Percentiles rank a stretch among this genome's conserved stretches.
These are phyloP conservation scores for Andrena camellia DNA, from an alignment of 2,888 invertebrate species.

Conservation along the genomic window DNA sequence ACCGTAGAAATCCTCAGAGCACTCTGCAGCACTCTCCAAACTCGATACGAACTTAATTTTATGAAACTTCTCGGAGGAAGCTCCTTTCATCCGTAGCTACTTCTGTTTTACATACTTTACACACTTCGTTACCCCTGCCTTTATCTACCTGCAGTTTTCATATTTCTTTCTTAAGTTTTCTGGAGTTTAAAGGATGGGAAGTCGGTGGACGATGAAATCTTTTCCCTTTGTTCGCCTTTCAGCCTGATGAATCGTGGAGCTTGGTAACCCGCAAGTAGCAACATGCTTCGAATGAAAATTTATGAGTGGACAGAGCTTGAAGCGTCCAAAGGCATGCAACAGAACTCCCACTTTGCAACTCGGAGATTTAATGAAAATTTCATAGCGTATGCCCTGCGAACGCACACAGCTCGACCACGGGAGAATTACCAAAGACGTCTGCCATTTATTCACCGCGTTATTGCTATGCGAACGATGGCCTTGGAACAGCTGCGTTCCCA, in stretches of 20 bases:
- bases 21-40: neutral
- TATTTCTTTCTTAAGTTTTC: neutral
- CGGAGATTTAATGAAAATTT: conserved; percentile 27
- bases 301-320: neutral
- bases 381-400: neutral
- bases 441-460: conserved; percentile 23
- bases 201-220: neutral
- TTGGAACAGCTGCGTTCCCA: conserved; percentile 15
- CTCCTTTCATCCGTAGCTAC: too few relatives aligned
- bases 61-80: neutral
- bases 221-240: neutral
- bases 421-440: conserved; percentile 21
- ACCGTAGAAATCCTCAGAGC: too few relatives aligned
- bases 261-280: neutral
- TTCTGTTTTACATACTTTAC: too few relatives aligned
- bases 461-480: neutral
- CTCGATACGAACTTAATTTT: neutral
- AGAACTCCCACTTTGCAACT: neutral
- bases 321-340: neutral
- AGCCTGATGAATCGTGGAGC: neutral
- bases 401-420: neutral
- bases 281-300: conserved; percentile 9
- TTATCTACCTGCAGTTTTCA: too few relatives aligned
- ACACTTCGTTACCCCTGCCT: too few relatives aligned
- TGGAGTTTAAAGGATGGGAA: neutral